phyloP scores from a whole-genome alignment of 2,888 invertebrate species.

The Philaethria dido region DNA sequence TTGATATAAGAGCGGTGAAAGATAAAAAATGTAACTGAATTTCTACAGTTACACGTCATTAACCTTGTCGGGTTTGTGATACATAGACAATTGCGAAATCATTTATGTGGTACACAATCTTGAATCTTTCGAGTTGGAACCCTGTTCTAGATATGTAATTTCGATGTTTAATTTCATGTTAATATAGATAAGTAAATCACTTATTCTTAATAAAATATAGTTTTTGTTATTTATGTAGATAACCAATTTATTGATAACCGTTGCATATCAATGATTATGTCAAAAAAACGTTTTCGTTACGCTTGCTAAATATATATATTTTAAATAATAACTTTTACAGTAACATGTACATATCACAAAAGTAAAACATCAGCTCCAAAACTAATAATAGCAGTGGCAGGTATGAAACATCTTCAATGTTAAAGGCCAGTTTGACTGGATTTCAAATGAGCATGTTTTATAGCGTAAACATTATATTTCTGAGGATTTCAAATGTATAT shows the following conservation, averaged over 20 bases:
- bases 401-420: conserved; percentile 58
- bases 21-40: conserved; percentile 11
- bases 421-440: conserved; percentile 62
- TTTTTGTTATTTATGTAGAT: neutral
- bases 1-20: neutral
- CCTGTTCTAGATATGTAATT: conserved; percentile 5
- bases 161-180: conserved; percentile 10
- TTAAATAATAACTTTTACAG: neutral
- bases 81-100: conserved; percentile 40
- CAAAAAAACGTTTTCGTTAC: neutral
- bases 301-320: neutral
- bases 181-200: neutral
- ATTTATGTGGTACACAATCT: conserved; percentile 35
- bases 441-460: conserved; percentile 46
- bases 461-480: conserved; percentile 35
- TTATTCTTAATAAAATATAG: too few relatives aligned
- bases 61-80: conserved; percentile 36
- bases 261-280: neutral
- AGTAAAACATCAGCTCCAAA: conserved; percentile 24
- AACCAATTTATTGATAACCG: too few relatives aligned
- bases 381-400: conserved; percentile 46
- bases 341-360: neutral
- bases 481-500: conserved; percentile 25
- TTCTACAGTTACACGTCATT: conserved; percentile 27
- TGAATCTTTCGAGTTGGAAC: conserved; percentile 22